phyloP scores from a whole-genome alignment of 2,888 invertebrate genomes.

The Anthophora plumipes region DNA sequence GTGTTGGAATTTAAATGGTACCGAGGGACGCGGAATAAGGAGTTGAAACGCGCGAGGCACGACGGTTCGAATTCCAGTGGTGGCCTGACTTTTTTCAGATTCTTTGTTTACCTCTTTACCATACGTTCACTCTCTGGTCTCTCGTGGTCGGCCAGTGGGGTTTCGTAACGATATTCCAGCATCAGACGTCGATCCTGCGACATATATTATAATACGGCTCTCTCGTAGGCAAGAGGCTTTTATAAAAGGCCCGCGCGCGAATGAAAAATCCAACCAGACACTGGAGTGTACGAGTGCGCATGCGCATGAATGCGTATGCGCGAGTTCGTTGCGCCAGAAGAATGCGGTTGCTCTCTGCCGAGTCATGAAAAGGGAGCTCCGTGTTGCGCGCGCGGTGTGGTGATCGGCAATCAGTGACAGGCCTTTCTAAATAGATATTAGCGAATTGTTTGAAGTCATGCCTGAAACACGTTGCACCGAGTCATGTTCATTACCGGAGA shows the following conservation, averaged over 20 bases:
- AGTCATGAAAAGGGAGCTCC: slow-evolving; percentile 57
- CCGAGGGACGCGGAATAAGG: slow-evolving; percentile 4
- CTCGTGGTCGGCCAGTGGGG: slow-evolving; percentile 2
- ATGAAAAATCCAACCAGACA: slow-evolving; percentile 52
- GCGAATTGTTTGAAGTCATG: slow-evolving; percentile 52
- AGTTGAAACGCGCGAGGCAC: slow-evolving; percentile 1
- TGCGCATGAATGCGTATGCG: background rate
- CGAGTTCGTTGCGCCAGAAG: slow-evolving; percentile 58
- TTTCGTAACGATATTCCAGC: slow-evolving; percentile 53
- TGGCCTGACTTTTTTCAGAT: slow-evolving; percentile 21
- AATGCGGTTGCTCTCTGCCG: slow-evolving; percentile 68
- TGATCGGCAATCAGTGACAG: slow-evolving; percentile 62
- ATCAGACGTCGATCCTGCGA: slow-evolving; percentile 47
- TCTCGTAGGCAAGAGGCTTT: slow-evolving; percentile 1
- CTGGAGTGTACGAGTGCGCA: background rate
- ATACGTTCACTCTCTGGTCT: slow-evolving; percentile 40
- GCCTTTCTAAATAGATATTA: slow-evolving; percentile 69
- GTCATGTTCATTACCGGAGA: slow-evolving; percentile 36
- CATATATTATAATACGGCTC: slow-evolving; percentile 38
- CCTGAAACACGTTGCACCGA: slow-evolving; percentile 30
- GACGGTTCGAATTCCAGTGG: slow-evolving; percentile 17
- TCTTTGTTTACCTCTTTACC: slow-evolving; percentile 56
- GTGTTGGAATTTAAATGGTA: slow-evolving; percentile 32
- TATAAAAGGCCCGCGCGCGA: slow-evolving; percentile 7
- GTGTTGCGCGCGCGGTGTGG: slow-evolving; percentile 38